These are phyloP conservation scores for Drosophila sproati DNA, from an alignment of 1,140 invertebrate species.

Conservation along the genomic window DNA sequence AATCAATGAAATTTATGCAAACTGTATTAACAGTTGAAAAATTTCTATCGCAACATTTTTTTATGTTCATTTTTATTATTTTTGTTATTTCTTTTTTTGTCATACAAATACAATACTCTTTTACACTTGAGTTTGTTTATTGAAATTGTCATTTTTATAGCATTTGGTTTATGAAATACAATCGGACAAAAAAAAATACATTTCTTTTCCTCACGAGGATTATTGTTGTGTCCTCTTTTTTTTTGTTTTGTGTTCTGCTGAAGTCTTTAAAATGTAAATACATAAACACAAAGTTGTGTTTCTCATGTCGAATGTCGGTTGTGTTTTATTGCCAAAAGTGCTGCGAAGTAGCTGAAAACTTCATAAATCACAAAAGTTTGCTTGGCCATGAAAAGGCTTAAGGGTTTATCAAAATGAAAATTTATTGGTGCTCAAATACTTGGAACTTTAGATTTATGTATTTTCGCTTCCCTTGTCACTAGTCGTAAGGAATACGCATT, in stretches of 20 bases:
- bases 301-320: slow-evolving; percentile 59
- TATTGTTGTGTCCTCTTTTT: slow-evolving; percentile 15
- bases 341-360: slow-evolving; percentile 66
- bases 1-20: slow-evolving; percentile 69
- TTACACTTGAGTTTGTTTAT: slow-evolving; percentile 53
- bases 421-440: slow-evolving; percentile 74
- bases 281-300: slow-evolving; percentile 59
- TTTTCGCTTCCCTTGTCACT: slow-evolving; percentile 27
- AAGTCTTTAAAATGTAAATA: slow-evolving; percentile 70
- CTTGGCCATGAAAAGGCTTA: slow-evolving; percentile 80
- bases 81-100: slow-evolving; percentile 36
- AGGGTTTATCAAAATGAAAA: slow-evolving; percentile 82
- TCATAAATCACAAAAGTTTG: slow-evolving; percentile 82
- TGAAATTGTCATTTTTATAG: slow-evolving; percentile 30
- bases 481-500: slow-evolving; percentile 1
- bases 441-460: slow-evolving; percentile 77
- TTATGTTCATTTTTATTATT: slow-evolving; percentile 34
- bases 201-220: slow-evolving; percentile 37
- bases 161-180: slow-evolving; percentile 36
- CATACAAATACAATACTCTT: slow-evolving; percentile 35
- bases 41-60: slow-evolving; percentile 53
- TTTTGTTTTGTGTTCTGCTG: slow-evolving; percentile 6
- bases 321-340: slow-evolving; percentile 75
- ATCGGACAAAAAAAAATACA: background rate
- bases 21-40: slow-evolving; percentile 62